Evolutionary conservation across 2,797 vertebrate species (phyloP), one percentile per base, ranked within the genome.

Genomic region (Diceros bicornis): DNA sequence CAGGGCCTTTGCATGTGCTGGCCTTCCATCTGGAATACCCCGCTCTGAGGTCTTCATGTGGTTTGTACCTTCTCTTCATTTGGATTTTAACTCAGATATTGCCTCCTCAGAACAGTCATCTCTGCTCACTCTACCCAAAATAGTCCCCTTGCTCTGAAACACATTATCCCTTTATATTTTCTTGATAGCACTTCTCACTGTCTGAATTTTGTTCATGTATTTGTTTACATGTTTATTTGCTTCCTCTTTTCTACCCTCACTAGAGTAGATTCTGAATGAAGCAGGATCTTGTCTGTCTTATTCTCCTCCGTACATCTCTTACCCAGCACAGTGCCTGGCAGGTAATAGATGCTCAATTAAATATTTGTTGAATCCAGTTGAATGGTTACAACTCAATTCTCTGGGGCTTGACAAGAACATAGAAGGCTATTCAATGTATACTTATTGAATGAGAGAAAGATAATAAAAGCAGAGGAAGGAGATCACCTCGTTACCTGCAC

Each of bases 311-410:
- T 37, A 69, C 37, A 25, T 25, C 25, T 7, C 25, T 81, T 68
- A 75, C 21, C n/a, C 74, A 52, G 41, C 59, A 44, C 27, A 55
- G 55, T 41, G n/a, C 55, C 59, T 88, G 44, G 23, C 52, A 57
- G 11, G 18, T 89, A 87, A n/a, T 12, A 68, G 27, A 44, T 82
- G 14, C 23, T 95, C 21, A 87, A 72, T 85, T 74, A 93, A 94
- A 90, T 78, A 84, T 77, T 84, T 77, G 77, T 77, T 89, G 78
- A 82, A 78, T 93, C 55, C 79, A 61, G 27, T 89, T 44, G n/a
- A 75, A n/a, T 95, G 29, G 41, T 94, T 96, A 92, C 18, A 81
- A 34, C 21, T 93, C 68, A 95, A 4, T 78, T 88, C 44, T 94
- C 55, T 13, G 5, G 81, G 41, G 4, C 29, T 94, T 88, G 69